Conservation (phyloP, 2,113 vertebrate genomes). For the Zootoca vivipara region DNA sequence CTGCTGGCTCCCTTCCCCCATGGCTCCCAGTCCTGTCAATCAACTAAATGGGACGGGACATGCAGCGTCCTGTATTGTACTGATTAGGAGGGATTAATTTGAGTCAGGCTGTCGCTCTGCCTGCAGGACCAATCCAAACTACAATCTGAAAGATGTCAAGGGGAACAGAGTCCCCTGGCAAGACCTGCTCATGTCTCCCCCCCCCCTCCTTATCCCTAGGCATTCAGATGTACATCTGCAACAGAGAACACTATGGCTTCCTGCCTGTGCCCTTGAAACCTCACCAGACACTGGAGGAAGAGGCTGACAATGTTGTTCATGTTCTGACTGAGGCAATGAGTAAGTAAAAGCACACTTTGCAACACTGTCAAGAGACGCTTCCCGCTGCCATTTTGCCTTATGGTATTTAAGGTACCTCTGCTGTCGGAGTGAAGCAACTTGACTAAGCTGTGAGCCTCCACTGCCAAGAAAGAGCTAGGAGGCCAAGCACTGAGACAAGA, state of each 20-base stretch:
- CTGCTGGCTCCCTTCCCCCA: too few species aligned
- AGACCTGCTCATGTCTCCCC: neutral
- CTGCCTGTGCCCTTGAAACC: slow-evolving; percentile 92
- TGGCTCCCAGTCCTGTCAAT: neutral
- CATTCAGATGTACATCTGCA: slow-evolving; percentile 94
- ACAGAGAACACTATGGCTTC: slow-evolving; percentile 93
- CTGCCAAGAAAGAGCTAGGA: neutral
- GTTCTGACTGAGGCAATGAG: slow-evolving; percentile 92
- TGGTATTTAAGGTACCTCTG: neutral
- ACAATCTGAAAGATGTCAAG: neutral
- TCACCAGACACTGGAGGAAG: slow-evolving; percentile 88
- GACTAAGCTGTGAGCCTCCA: neutral
- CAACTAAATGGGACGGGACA: neutral
- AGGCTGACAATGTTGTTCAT: slow-evolving; percentile 89
- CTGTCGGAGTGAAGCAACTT: too few species aligned
- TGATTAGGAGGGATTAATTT: neutral
- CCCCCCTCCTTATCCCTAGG: slow-evolving; percentile 59
- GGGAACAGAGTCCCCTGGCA: neutral
- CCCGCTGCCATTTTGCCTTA: neutral
- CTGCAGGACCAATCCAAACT: neutral
- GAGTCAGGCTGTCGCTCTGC: neutral
- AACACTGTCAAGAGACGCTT: neutral
- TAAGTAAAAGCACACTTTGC: slow-evolving; percentile 73
- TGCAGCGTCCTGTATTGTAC: neutral
- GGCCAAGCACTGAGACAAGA: neutral